phyloP scores from a whole-genome alignment of 1,140 invertebrate species.

The Musca vetustissima region DNA sequence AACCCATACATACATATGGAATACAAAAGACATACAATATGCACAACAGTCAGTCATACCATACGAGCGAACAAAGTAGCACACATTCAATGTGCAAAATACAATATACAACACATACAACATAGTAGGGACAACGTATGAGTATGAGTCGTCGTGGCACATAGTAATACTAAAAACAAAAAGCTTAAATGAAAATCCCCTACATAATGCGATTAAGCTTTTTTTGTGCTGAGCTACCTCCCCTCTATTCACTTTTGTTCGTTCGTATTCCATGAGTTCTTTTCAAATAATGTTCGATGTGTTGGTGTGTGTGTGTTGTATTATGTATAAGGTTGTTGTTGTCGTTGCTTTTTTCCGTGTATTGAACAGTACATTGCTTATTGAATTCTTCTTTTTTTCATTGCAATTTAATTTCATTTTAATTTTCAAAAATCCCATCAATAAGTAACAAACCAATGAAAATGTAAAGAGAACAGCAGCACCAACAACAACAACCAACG shows the following conservation, averaged over 20 bases:
- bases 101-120: too few species aligned
- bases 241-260: conserved; percentile 1
- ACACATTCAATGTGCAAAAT: too few species aligned
- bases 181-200: conserved; percentile 30
- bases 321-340: conserved; percentile 1
- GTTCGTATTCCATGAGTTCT: not conserved
- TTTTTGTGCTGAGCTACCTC: conserved; percentile 7
- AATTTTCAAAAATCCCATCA: conserved; percentile 22
- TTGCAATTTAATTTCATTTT: conserved; percentile 20
- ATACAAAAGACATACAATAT: too few species aligned
- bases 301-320: too few species aligned
- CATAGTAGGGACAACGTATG: too few species aligned
- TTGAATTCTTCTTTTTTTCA: not conserved
- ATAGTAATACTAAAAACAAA: conserved; percentile 19
- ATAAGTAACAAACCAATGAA: conserved; percentile 16
- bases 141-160: too few species aligned
- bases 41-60: too few species aligned
- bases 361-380: conserved; percentile 3
- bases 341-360: too few species aligned
- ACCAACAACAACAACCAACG: too few species aligned
- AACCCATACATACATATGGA: too few species aligned
- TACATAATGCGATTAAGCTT: conserved; percentile 29
- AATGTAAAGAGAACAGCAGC: conserved; percentile 3
- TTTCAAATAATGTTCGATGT: too few species aligned
- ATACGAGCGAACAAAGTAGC: too few species aligned